These are phyloP conservation scores for Siphlonurus alternatus DNA, from an alignment of 2,888 invertebrate genomes.

Conservation along the genomic window DNA sequence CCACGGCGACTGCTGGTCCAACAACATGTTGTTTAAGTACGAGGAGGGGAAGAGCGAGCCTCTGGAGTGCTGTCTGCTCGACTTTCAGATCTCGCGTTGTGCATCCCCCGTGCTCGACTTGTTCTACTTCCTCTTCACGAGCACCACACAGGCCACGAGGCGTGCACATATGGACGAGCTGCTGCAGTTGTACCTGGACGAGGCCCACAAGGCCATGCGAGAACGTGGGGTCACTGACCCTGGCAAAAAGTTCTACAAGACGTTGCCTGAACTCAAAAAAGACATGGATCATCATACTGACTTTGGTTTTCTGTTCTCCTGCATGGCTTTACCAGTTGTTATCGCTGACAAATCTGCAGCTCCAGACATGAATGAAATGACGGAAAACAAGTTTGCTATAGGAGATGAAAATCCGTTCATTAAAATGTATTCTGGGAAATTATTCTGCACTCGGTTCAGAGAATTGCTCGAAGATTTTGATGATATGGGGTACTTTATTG, in stretches of 20 bases:
- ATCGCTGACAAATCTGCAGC: not conserved
- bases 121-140: not conserved
- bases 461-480: not conserved
- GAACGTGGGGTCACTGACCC: not conserved
- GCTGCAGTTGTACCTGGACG: conserved; percentile 5
- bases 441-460: not conserved
- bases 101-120: conserved; percentile 1
- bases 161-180: conserved; percentile 7
- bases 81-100: conserved; percentile 2
- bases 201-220: not conserved
- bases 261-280: not conserved
- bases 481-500: not conserved
- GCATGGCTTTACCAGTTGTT: not conserved
- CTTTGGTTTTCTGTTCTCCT: not conserved
- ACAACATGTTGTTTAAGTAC: conserved; percentile 8
- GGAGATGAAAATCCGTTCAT: not conserved
- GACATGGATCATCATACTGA: not conserved
- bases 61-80: not conserved
- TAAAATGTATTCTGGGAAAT: not conserved
- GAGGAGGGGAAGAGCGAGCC: not conserved
- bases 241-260: not conserved
- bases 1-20: conserved; percentile 11
- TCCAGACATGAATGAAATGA: not conserved
- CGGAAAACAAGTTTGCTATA: not conserved
- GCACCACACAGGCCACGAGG: conserved; percentile 3